Evolutionary conservation across 1,140 invertebrate species (phyloP).

Genomic region (Cotesia chilonis): DNA sequence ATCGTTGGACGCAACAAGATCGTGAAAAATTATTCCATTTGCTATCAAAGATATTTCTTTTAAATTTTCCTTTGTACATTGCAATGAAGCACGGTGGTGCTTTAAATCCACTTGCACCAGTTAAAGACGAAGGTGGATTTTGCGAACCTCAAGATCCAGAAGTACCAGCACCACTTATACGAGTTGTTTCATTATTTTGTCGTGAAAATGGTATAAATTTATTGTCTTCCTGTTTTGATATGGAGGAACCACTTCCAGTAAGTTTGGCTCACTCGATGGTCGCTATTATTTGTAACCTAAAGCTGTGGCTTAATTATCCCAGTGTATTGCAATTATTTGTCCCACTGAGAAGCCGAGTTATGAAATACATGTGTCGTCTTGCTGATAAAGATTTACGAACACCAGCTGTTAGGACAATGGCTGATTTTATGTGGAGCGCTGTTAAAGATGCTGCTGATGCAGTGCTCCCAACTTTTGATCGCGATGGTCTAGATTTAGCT

Average conservation of each 20-base stretch:
- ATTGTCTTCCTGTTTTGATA: conserved; percentile 85
- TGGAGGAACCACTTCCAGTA: conserved; percentile 80
- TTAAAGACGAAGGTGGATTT: conserved; percentile 69
- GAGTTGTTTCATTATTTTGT: conserved; percentile 91
- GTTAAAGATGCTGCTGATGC: conserved; percentile 91
- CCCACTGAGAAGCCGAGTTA: conserved; percentile 82
- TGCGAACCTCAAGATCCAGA: conserved; percentile 93
- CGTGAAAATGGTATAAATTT: conserved; percentile 87
- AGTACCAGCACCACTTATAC: conserved; percentile 86
- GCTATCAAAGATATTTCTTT: conserved; percentile 81
- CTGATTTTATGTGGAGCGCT: conserved; percentile 93
- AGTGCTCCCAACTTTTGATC: conserved; percentile 82
- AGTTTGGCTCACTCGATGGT: conserved; percentile 91
- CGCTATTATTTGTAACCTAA: conserved; percentile 88
- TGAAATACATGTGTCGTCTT: conserved; percentile 92
- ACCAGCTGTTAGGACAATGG: conserved; percentile 89
- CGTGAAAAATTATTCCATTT: conserved; percentile 81
- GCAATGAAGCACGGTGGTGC: conserved; percentile 82
- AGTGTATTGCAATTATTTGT: conserved; percentile 88
- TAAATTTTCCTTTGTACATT: conserved; percentile 92
- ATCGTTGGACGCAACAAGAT: conserved; percentile 76
- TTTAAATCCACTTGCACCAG: conserved; percentile 58
- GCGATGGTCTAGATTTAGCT: conserved; percentile 87
- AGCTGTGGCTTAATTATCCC: conserved; percentile 92
- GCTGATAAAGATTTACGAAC: conserved; percentile 89